Evolutionary conservation across 1,140 invertebrate species (phyloP).

Genomic region (Pteromalus puparum): DNA sequence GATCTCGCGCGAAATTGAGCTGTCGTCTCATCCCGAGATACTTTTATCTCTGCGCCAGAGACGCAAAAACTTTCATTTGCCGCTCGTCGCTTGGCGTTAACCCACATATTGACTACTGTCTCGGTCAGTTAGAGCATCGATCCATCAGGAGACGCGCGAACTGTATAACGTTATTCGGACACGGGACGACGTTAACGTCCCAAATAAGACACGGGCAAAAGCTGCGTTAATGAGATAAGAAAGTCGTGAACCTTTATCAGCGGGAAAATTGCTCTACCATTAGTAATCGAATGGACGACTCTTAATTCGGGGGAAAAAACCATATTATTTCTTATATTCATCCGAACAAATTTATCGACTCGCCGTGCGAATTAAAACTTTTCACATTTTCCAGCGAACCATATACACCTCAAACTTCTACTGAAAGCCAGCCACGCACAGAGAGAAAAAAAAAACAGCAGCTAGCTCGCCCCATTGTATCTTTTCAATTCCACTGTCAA

Average conservation of each 20-base stretch:
- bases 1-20: slow-evolving; percentile 35
- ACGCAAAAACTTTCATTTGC: slow-evolving; percentile 27
- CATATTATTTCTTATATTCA: too few species aligned
- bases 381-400: too few species aligned
- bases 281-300: too few species aligned
- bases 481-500: not conserved
- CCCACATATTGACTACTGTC: slow-evolving; percentile 64
- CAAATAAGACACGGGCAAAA: not conserved
- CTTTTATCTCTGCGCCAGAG: slow-evolving; percentile 18
- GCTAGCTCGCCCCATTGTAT: not conserved
- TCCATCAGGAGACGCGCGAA: slow-evolving; percentile 60
- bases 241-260: not conserved
- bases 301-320: not conserved
- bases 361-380: too few species aligned
- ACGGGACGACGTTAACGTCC: not conserved
- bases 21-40: slow-evolving; percentile 1
- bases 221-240: not conserved
- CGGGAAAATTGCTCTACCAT: too few species aligned
- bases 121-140: slow-evolving; percentile 67
- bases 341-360: too few species aligned
- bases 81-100: slow-evolving; percentile 25
- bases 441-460: not conserved
- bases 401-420: not conserved
- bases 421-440: not conserved
- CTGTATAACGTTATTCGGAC: not conserved